Percentiles rank a stretch among this genome's conserved stretches.
These are phyloP conservation scores for Acromyrmex charruanus DNA, from an alignment of 1,140 invertebrate species.

Conservation along the genomic window DNA sequence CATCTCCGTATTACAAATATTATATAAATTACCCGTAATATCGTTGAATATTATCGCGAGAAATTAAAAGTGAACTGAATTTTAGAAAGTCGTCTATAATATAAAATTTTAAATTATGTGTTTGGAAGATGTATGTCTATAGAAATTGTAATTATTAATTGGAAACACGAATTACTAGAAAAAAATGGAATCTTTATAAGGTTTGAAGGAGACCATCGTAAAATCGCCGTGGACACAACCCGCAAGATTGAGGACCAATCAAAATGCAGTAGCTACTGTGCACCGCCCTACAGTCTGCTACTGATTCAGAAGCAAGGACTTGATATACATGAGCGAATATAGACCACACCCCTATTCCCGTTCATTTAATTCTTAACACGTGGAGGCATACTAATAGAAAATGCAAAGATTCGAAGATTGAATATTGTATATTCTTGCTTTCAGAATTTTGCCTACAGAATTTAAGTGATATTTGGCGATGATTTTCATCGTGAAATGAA, in stretches of 20 bases:
- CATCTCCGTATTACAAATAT: neutral
- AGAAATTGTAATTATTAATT: neutral
- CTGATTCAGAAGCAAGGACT: slow-evolving; percentile 79
- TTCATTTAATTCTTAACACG: slow-evolving; percentile 60
- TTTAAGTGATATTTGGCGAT: neutral
- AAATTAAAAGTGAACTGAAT: neutral
- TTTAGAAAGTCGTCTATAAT: neutral
- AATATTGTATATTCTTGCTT: neutral
- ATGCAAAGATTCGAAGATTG: neutral
- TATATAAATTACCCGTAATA: neutral
- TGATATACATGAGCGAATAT: slow-evolving; percentile 63
- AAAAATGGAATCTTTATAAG: neutral
- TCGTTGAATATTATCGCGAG: neutral
- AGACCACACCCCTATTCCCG: slow-evolving; percentile 82
- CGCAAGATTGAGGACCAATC: slow-evolving; percentile 79
- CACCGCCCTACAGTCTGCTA: slow-evolving; percentile 84
- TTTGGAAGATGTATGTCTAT: neutral
- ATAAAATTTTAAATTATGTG: neutral
- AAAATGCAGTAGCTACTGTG: slow-evolving; percentile 84
- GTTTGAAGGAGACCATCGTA: neutral
- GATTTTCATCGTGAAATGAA: neutral
- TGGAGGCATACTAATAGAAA: neutral
- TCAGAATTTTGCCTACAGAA: neutral
- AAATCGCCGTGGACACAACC: slow-evolving; percentile 2
- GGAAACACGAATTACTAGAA: neutral